These are phyloP conservation scores for Sinonovacula constricta DNA, from an alignment of 1,140 invertebrate genomes.

Conservation along the genomic window DNA sequence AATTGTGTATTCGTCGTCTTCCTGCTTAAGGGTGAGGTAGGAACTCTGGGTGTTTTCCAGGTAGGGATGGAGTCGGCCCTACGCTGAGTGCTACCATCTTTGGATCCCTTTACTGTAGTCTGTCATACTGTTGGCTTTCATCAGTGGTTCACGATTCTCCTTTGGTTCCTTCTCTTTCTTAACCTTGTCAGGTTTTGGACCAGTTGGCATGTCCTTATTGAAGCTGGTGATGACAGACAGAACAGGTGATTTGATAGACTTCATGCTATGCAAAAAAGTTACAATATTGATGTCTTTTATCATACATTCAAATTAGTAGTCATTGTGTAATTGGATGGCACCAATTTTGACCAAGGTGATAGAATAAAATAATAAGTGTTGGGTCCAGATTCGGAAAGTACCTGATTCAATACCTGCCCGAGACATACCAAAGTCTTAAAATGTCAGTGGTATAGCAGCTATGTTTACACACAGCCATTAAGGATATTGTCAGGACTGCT, in stretches of 20 bases:
- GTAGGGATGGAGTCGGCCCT: constrained; percentile 27
- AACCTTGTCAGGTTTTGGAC: constrained; percentile 41
- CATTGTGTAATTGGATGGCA: neutral
- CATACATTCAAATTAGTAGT: neutral
- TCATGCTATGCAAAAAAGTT: neutral
- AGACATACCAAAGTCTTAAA: no score
- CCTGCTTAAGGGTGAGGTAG: constrained; percentile 18
- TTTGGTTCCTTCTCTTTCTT: constrained; percentile 33
- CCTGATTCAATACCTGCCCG: no score
- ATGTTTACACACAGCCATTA: no score
- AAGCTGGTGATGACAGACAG: no score
- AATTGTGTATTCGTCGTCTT: constrained; percentile 36
- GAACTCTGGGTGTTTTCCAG: constrained; percentile 31
- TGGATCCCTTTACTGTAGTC: constrained; percentile 1
- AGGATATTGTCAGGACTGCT: no score
- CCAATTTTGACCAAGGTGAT: no score
- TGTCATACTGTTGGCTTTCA: constrained; percentile 59
- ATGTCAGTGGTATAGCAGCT: no score
- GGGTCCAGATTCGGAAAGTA: no score
- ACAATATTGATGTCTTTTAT: neutral
- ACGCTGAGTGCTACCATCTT: neutral
- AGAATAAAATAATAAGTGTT: no score
- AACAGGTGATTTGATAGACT: no score
- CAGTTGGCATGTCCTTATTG: constrained; percentile 43
- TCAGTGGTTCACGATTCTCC: constrained; percentile 32